Percentiles rank a stretch among this genome's conserved stretches.
Conservation (phyloP, 1,140 invertebrate species). For the Pogonomyrmex californicus region DNA sequence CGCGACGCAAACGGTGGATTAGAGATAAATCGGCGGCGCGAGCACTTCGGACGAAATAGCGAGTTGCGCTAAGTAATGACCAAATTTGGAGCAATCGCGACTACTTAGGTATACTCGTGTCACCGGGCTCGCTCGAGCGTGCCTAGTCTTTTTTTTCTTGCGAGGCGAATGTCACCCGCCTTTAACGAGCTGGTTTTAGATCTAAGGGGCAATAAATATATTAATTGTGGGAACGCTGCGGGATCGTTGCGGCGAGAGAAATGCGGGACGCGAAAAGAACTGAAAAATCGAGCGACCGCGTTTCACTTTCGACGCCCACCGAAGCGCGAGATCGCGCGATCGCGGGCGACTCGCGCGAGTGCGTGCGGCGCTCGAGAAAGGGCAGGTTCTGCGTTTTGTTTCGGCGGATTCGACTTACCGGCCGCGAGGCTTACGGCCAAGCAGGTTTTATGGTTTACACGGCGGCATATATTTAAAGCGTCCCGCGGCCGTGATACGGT, state of each 20-base stretch:
- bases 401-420: slow-evolving; percentile 73
- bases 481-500: slow-evolving; percentile 69
- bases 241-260: not conserved
- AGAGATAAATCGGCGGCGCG: slow-evolving; percentile 71
- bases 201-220: slow-evolving; percentile 44
- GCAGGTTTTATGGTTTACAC: slow-evolving; percentile 78
- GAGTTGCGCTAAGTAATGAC: slow-evolving; percentile 68
- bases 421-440: slow-evolving; percentile 29
- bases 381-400: slow-evolving; percentile 78
- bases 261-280: slow-evolving; percentile 3
- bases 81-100: slow-evolving; percentile 71
- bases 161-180: slow-evolving; percentile 11
- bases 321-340: slow-evolving; percentile 54
- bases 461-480: slow-evolving; percentile 74
- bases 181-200: slow-evolving; percentile 29
- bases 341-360: slow-evolving; percentile 23
- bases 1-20: slow-evolving; percentile 65
- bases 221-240: slow-evolving; percentile 30
- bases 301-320: slow-evolving; percentile 77
- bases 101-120: slow-evolving; percentile 36
- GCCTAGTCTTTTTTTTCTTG: slow-evolving; percentile 4
- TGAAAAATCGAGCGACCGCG: slow-evolving; percentile 28
- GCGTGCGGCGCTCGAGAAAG: slow-evolving; percentile 55
- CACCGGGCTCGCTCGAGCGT: slow-evolving; percentile 13
- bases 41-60: slow-evolving; percentile 27